These are phyloP conservation scores for Phalacrocorax aristotelis DNA, from an alignment of 2,113 vertebrate species.

Conservation along the genomic window DNA sequence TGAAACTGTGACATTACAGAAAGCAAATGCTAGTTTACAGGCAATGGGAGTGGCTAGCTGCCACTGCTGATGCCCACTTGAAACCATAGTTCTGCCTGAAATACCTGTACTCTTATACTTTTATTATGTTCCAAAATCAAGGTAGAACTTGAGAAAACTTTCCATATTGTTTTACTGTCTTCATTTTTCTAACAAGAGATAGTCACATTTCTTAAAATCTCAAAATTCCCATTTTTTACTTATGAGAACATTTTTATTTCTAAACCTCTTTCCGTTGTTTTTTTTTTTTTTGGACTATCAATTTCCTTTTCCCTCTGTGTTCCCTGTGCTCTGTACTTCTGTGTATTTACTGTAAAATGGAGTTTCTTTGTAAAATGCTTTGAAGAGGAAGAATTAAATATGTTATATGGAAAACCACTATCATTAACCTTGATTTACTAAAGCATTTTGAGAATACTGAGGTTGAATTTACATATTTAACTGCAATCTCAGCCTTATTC, in stretches of 20 bases:
- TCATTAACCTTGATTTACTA: slow-evolving; percentile 46
- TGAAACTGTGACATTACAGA: not conserved
- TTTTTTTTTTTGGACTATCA: not conserved
- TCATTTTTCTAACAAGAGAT: not conserved
- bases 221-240: not conserved
- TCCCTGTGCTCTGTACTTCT: not conserved
- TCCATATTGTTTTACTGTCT: not conserved
- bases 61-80: not conserved
- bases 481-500: slow-evolving; percentile 52
- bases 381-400: slow-evolving; percentile 42
- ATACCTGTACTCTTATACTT: not conserved
- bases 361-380: slow-evolving; percentile 31
- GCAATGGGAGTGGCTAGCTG: not conserved
- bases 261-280: not conserved
- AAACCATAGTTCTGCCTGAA: not conserved
- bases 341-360: slow-evolving; percentile 27
- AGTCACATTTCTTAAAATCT: not conserved
- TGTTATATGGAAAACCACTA: not conserved
- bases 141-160: not conserved
- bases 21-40: not conserved
- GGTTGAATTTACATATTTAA: slow-evolving; percentile 53
- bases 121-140: not conserved
- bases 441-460: slow-evolving; percentile 35
- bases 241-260: not conserved
- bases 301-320: not conserved